Evolutionary conservation across 2,888 invertebrate genomes (phyloP).

Genomic region (Epistrophella euchroma): DNA sequence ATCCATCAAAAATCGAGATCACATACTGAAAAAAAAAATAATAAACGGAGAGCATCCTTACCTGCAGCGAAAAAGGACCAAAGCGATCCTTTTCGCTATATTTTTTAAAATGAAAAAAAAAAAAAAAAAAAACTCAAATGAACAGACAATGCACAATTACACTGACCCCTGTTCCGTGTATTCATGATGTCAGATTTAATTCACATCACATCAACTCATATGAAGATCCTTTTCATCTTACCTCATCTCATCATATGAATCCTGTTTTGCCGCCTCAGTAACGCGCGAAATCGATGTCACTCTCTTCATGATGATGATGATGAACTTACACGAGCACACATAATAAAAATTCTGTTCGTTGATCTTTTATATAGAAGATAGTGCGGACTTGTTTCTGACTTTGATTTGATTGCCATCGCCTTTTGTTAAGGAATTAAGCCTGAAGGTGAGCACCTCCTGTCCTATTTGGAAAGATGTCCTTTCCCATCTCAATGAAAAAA

Average conservation of each 20-base stretch:
- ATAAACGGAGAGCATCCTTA: slow-evolving; percentile 46
- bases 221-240: slow-evolving; percentile 27
- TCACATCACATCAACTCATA: slow-evolving; percentile 72
- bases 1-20: slow-evolving; percentile 76
- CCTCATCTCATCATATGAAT: slow-evolving; percentile 13
- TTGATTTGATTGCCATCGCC: slow-evolving; percentile 67
- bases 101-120: slow-evolving; percentile 1
- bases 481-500: slow-evolving; percentile 37
- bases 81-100: slow-evolving; percentile 17
- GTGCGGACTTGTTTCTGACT: slow-evolving; percentile 63
- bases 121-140: slow-evolving; percentile 45
- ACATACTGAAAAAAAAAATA: slow-evolving; percentile 1
- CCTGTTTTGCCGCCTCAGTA: slow-evolving; percentile 53
- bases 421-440: slow-evolving; percentile 67
- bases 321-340: slow-evolving; percentile 42
- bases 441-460: slow-evolving; percentile 67
- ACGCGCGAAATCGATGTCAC: slow-evolving; percentile 54
- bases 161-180: slow-evolving; percentile 77
- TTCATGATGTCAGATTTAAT: slow-evolving; percentile 75
- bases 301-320: slow-evolving; percentile 37
- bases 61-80: slow-evolving; percentile 38
- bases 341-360: slow-evolving; percentile 26
- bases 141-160: slow-evolving; percentile 75
- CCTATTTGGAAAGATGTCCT: slow-evolving; percentile 67
- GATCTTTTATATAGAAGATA: background rate